phyloP scores from a whole-genome alignment of 2,113 vertebrate species.

The Hymenochirus boettgeri region DNA sequence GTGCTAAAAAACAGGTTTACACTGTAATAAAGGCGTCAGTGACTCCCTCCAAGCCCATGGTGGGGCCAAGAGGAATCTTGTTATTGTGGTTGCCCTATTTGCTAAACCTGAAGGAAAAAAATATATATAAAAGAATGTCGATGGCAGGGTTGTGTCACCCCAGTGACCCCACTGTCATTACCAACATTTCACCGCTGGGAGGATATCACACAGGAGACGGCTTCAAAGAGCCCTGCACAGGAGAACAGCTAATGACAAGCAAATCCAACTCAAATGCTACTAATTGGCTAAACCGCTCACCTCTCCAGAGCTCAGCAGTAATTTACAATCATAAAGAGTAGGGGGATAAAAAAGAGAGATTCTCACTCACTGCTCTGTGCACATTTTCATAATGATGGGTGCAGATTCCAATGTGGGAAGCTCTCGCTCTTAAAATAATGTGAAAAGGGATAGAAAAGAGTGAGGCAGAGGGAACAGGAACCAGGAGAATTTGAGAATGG shows the following conservation, averaged over 20 bases:
- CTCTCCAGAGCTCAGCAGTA: slow-evolving; percentile 81
- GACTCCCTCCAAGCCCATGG: slow-evolving; percentile 66
- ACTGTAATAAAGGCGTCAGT: slow-evolving; percentile 76
- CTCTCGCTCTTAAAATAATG: slow-evolving; percentile 53
- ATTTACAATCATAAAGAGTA: slow-evolving; percentile 79
- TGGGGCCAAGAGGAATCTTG: slow-evolving; percentile 69
- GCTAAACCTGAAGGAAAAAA: slow-evolving; percentile 53
- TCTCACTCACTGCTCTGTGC: slow-evolving; percentile 71
- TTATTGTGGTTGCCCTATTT: slow-evolving; percentile 76
- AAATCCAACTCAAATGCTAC: slow-evolving; percentile 82
- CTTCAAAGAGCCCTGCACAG: slow-evolving; percentile 72
- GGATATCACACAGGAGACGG: slow-evolving; percentile 66
- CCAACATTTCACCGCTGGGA: slow-evolving; percentile 71
- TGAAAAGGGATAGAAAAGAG: slow-evolving; percentile 39
- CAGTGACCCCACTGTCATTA: slow-evolving; percentile 77
- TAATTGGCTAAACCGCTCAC: slow-evolving; percentile 81
- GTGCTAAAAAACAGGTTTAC: slow-evolving; percentile 60
- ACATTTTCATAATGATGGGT: slow-evolving; percentile 78
- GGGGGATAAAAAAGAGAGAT: slow-evolving; percentile 49
- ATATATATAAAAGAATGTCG: slow-evolving; percentile 36
- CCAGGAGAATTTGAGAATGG: neutral
- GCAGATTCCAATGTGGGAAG: slow-evolving; percentile 66
- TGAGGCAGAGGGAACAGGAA: slow-evolving; percentile 8
- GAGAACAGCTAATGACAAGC: slow-evolving; percentile 79
- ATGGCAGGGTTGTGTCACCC: slow-evolving; percentile 66